Evolutionary conservation across 2,888 invertebrate genomes (phyloP), one percentile per base, ranked within the genome.

Genomic region (Eupithecia insigniata): DNA sequence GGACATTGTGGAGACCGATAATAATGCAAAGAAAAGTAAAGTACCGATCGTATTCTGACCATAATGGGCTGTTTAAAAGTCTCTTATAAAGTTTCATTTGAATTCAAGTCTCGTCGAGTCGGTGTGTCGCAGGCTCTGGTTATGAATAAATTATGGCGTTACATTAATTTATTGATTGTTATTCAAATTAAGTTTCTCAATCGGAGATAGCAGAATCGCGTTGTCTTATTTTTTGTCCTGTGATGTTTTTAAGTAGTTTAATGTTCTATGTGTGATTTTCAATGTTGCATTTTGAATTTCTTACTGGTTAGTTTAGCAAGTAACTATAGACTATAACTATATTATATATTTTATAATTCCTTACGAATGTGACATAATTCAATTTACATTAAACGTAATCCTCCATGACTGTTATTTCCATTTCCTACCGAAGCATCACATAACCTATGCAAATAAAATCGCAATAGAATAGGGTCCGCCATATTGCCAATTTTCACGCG

Each of bases 141-240:
- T 90, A 90, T 91, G 93, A 93, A 93, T 94, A 94, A 85, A 92
- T 93, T 92, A 93, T 85, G 82, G 84, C 78, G 83, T 87, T 90
- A 92, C 92, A 94, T 94, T 93, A 94, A 93, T 93, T 94, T 94
- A 94, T 93, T 93, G 91, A 94, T 94, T 94, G 93, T 94, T 92
- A 93, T 94, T 94, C 92, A 93, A 94, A 94, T 94, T 91, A 84
- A 86, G 91, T 92, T 92, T 92, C 92, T 93, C 92, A 92, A 93
- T 93, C 89, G 90, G 90, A 92, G 92, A 91, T 92, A 91, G 91
- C 90, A 92, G 91, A 90, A 91, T 90, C 81, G 89, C 83, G 89
- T 86, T 88, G 88, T 88, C 85, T 86, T 87, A 88, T 85, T 88
- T 88, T 92, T 91, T 89, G 88, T 89, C 82, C 82, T 78, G 80